Percentiles rank a stretch among this genome's conserved stretches.
phyloP scores from a whole-genome alignment of 2,113 vertebrate genomes.

The Boleophthalmus pectinirostris region DNA sequence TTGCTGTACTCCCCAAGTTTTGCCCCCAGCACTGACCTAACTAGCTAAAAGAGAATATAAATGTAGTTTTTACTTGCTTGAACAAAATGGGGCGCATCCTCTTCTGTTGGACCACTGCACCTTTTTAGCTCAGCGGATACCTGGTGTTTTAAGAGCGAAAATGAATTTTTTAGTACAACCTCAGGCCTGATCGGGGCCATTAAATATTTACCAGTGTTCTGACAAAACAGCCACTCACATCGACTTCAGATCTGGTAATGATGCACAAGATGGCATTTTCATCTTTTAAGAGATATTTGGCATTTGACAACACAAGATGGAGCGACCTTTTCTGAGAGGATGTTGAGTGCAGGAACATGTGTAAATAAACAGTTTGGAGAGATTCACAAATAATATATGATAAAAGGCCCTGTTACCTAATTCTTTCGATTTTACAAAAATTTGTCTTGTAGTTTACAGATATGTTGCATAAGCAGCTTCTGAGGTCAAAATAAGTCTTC shows the following conservation, averaged over 20 bases:
- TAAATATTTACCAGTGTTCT: conserved; percentile 33
- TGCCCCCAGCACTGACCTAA: too few species aligned
- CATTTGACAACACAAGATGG: conserved; percentile 21
- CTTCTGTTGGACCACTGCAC: neutral
- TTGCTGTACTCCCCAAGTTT: too few species aligned
- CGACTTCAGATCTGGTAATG: neutral
- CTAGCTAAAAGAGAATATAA: too few species aligned
- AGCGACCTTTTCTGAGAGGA: conserved; percentile 31
- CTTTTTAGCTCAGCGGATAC: conserved; percentile 9
- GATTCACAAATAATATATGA: conserved; percentile 28
- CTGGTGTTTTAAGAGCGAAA: conserved; percentile 7
- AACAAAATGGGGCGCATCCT: too few species aligned
- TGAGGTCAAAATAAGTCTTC: too few species aligned
- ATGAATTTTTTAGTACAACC: conserved; percentile 1
- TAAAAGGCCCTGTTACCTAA: neutral
- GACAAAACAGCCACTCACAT: conserved; percentile 14
- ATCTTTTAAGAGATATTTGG: conserved; percentile 19
- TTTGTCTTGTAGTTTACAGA: too few species aligned
- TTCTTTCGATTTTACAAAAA: too few species aligned
- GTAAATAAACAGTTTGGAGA: conserved; percentile 38
- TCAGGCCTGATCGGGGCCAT: conserved; percentile 1
- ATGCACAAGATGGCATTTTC: conserved; percentile 25
- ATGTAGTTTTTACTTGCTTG: too few species aligned
- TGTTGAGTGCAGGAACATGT: conserved; percentile 21
- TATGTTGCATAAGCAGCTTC: too few species aligned